These are phyloP conservation scores for Dendroctonus ponderosae DNA, from an alignment of 1,140 invertebrate species.

Conservation along the genomic window DNA sequence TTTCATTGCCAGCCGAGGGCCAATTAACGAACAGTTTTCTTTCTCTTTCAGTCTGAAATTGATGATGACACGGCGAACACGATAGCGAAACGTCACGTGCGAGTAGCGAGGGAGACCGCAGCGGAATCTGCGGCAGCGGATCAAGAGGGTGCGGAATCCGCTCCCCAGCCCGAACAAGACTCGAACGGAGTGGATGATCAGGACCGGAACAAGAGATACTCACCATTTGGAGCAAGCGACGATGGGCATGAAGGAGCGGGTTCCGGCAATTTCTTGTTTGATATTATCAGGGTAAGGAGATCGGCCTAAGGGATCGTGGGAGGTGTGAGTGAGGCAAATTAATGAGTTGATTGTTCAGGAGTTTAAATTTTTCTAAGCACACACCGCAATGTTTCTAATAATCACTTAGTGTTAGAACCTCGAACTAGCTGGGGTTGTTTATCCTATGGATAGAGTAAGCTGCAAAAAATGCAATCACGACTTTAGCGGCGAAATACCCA, in stretches of 20 bases:
- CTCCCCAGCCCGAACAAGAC: slow-evolving; percentile 53
- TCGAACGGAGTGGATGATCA: slow-evolving; percentile 65
- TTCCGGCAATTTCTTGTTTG: slow-evolving; percentile 83
- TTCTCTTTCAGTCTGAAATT: slow-evolving; percentile 52
- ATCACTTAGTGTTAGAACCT: no score
- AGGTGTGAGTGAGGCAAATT: no score
- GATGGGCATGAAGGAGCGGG: slow-evolving; percentile 59
- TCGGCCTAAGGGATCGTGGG: slow-evolving; percentile 2
- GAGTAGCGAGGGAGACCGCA: slow-evolving; percentile 47
- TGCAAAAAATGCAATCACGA: no score
- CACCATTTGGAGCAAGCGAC: slow-evolving; percentile 61
- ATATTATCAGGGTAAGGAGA: slow-evolving; percentile 74
- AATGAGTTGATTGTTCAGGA: no score
- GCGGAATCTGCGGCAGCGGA: slow-evolving; percentile 47
- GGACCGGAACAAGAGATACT: slow-evolving; percentile 76
- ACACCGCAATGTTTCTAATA: no score
- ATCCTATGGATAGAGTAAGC: no score
- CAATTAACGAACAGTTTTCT: slow-evolving; percentile 1
- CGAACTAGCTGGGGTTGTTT: no score
- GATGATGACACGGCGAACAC: slow-evolving; percentile 50
- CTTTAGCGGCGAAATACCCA: no score
- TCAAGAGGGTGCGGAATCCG: slow-evolving; percentile 58
- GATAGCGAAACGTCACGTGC: slow-evolving; percentile 55
- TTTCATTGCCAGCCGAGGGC: neutral
- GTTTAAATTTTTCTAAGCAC: no score